A percentile compares a stretch with the other conserved stretches of the same genome.
Evolutionary conservation across 2,797 vertebrate genomes (phyloP).

Genomic region (Glossophaga mutica): DNA sequence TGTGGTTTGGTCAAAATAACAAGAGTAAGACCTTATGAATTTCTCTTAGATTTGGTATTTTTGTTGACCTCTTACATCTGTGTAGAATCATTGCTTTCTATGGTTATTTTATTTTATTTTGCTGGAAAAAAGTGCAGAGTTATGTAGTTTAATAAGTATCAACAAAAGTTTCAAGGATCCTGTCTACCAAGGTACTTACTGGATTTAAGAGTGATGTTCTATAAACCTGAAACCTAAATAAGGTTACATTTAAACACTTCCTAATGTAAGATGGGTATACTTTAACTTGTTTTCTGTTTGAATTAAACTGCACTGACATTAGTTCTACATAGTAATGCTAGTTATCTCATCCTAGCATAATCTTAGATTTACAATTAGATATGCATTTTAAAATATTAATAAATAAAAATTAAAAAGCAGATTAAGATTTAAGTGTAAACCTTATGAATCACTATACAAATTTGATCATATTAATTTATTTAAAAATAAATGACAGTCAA

Average conservation of each 20-base stretch:
- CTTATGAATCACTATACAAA: background rate
- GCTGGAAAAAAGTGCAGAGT: background rate
- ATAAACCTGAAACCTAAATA: background rate
- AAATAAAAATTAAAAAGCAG: background rate
- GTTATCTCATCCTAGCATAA: background rate
- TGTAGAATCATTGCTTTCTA: background rate
- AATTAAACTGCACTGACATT: background rate
- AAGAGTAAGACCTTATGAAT: background rate
- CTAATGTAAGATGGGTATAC: background rate
- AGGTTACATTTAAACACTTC: background rate
- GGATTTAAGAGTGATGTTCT: background rate
- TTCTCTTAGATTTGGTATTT: conserved; percentile 54
- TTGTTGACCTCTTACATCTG: conserved; percentile 63
- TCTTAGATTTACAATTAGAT: background rate
- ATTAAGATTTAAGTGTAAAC: background rate
- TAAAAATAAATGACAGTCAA: background rate
- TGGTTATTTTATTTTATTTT: background rate
- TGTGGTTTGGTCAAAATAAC: conserved; percentile 38
- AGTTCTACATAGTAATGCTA: background rate
- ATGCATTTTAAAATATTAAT: background rate
- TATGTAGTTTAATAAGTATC: background rate
- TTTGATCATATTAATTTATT: background rate
- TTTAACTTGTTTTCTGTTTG: background rate
- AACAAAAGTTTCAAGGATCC: background rate
- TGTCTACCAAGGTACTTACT: background rate